These are phyloP conservation scores for Antheraea assamensis DNA, from an alignment of 2,888 invertebrate species.

Conservation along the genomic window DNA sequence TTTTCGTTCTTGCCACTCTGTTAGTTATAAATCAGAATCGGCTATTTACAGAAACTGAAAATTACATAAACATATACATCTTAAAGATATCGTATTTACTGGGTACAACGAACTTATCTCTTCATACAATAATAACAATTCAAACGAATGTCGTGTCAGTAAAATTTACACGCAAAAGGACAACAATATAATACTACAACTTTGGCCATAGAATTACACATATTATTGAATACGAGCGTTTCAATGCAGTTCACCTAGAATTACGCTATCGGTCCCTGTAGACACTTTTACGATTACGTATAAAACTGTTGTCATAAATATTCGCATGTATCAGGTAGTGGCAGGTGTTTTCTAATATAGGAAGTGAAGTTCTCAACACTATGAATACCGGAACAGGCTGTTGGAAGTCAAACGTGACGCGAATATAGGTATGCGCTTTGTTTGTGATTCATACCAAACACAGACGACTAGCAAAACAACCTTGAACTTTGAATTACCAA, in stretches of 20 bases:
- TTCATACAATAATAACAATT: too few relatives aligned
- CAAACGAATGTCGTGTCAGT: too few relatives aligned
- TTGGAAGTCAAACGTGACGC: background rate
- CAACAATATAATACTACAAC: too few relatives aligned
- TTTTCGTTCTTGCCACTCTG: too few relatives aligned
- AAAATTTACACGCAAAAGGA: too few relatives aligned
- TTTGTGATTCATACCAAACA: background rate
- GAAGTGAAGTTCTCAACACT: background rate
- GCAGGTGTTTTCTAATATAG: background rate
- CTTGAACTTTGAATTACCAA: conserved; percentile 6
- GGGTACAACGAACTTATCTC: too few relatives aligned
- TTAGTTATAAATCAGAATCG: too few relatives aligned
- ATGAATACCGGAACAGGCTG: conserved; percentile 1
- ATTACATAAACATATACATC: too few relatives aligned
- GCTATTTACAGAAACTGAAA: too few relatives aligned
- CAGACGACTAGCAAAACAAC: background rate
- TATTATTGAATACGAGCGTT: background rate
- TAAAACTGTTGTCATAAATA: background rate
- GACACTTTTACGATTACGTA: background rate
- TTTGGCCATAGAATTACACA: background rate
- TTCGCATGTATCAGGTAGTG: background rate
- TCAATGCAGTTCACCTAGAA: background rate
- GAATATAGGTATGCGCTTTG: background rate
- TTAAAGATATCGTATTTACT: too few relatives aligned
- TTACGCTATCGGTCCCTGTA: background rate